Base-by-base conservation (phyloP, 1,140 invertebrate species). In the Drosophila erecta region DNA sequence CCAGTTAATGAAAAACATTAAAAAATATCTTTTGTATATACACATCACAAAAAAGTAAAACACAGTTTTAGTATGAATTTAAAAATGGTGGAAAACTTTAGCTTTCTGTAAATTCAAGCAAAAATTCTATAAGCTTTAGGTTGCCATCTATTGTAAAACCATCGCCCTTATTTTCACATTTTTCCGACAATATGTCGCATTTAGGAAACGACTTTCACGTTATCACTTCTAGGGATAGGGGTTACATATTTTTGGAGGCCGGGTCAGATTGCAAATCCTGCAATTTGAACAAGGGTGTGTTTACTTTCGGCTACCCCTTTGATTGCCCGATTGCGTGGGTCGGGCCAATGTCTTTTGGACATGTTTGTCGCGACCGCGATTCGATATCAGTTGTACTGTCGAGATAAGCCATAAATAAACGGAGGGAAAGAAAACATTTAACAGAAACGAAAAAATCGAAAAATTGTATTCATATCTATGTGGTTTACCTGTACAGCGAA, bases 381-480 rank as follows among this genome's bases (percentile, higher is more conserved):
- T 73, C 70, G 81, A 85, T 87, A 86, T 81, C 77, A 74, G 51
- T 38, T 51, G 51, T 59, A 35, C 50, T 37, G 43, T 33, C 64
- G 40, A 86, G 83, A 87, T 87, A 87, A 87, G 79, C 78, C 70
- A 81, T 86, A 79, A 86, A 83, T 75, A 81, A 81, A 72, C 60
- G 73, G 24, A 24, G 58, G 37, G 55, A 59, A 61, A 67, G 77
- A 59, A 47, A 41, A 67, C 50, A 69, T 69, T 70, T 70, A 41
- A 17, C 62, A 41, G 17, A 38, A 37, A 38, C 14, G 24, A 4
- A 38, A 38, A 4, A 38, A 37, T 0, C 3, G 3, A 4, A 37
- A 67, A 35, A 40, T 56, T 47, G 35, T 1, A 33, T 35, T 43
- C 66, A 69, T 57, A 70, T 70, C 64, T 70, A 53, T 62, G 60